Evolutionary conservation across 2,797 vertebrate genomes (phyloP), one percentile per base, ranked within the genome.

Genomic region (Cyprinodon diabolis): DNA sequence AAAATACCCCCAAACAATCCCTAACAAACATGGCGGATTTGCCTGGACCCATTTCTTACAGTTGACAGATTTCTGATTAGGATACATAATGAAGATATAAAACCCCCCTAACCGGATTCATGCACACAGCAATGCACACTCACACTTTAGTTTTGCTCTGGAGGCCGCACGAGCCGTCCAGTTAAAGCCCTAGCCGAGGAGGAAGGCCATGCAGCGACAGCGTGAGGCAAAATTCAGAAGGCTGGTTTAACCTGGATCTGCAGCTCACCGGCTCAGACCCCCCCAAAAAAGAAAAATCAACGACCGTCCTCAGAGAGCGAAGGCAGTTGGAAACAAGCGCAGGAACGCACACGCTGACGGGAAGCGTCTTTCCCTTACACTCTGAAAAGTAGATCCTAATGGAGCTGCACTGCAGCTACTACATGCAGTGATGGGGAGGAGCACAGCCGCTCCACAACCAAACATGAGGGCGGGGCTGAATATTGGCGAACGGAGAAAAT

Each of bases 191-290:
- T 72, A 73, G 79, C 62, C 57, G 9, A 76, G 43, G 71, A 81
- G 81, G 62, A 81, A 87, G 80, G 83, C 86, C 87, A 88, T 86
- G 83, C 89, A 90, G 87, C 79, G 9, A 77, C 79, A 80, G 82
- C 80, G 52, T 62, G 84, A 85, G 79, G 82, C 78, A n/a, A 40
- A 81, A 72, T 72, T 81, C 76, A 73, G 65, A 77, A 62, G 80
- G 83, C 74, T 60, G 79, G 45, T 56, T 21, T 68, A 70, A 80
- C 68, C 79, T 76, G 13, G 73, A 68, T 72, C 68, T 69, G 43
- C 80, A 72, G 6, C 51, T 30, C 45, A 52, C 68, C 76, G 48
- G 72, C 74, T 72, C 71, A 45, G 69, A 74, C 71, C 80, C 19
- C 40, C 40, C 40, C 40, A 43, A 43, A 8, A 43, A 43, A 43